Evolutionary conservation across 1,140 invertebrate species (phyloP).

Genomic region (Aphelenchoides besseyi): DNA sequence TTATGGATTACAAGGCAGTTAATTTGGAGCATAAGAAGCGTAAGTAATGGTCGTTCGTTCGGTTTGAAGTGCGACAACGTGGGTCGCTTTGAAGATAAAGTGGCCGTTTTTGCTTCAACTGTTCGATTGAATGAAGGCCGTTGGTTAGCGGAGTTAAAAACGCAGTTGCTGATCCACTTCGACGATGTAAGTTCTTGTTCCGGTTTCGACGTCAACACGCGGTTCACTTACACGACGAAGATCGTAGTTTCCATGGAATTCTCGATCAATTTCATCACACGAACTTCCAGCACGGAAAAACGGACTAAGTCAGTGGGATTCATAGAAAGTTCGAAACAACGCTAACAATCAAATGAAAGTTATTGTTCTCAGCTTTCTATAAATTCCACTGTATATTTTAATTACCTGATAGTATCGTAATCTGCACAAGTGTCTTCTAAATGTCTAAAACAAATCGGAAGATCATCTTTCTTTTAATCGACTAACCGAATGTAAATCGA

Average conservation of each 20-base stretch:
- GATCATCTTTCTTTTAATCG: background rate
- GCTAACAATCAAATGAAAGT: too few species aligned
- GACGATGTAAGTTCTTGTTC: background rate
- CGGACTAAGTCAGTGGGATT: too few species aligned
- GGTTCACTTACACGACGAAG: background rate
- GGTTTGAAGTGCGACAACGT: background rate
- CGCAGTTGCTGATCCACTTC: background rate
- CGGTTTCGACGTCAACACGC: background rate
- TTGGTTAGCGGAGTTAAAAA: background rate
- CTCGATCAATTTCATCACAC: background rate
- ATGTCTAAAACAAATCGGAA: background rate
- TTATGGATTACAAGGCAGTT: background rate
- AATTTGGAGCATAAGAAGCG: too few species aligned
- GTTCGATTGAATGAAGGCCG: background rate
- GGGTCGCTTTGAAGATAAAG: background rate
- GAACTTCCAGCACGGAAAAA: background rate
- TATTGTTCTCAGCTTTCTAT: too few species aligned
- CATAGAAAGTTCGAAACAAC: too few species aligned
- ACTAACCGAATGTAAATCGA: conserved; percentile 1
- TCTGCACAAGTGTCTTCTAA: background rate
- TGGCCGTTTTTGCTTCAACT: background rate
- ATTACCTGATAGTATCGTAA: background rate
- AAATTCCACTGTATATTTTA: too few species aligned
- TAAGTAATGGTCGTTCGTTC: background rate
- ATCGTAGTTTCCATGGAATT: background rate